Percentiles rank a stretch among this genome's conserved stretches.
Conservation (phyloP, 1,140 invertebrate species). For the Drosophila subpulchrella region DNA sequence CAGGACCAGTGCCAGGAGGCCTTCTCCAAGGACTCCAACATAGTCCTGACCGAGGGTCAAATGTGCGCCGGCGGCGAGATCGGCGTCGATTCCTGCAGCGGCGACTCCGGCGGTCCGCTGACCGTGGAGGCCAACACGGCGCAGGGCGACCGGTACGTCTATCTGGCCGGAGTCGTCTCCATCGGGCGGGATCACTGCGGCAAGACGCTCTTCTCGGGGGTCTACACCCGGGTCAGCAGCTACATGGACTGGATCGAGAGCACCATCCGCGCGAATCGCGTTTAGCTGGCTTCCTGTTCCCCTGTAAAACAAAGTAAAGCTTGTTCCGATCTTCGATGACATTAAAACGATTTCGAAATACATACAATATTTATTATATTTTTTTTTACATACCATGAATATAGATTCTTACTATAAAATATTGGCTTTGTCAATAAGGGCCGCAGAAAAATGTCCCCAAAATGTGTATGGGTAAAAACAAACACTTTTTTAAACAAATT, state of each 20-base stretch:
- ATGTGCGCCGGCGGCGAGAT: conserved; percentile 65
- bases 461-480: no score
- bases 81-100: conserved; percentile 61
- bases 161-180: conserved; percentile 61
- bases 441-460: no score
- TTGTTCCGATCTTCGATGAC: neutral
- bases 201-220: conserved; percentile 34
- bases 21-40: conserved; percentile 6
- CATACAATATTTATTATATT: neutral
- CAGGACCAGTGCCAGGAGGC: conserved; percentile 39
- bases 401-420: neutral
- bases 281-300: neutral
- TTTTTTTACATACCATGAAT: neutral
- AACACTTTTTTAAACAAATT: no score
- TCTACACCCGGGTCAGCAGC: conserved; percentile 59
- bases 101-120: conserved; percentile 73
- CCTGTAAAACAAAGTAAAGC: neutral
- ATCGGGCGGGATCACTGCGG: conserved; percentile 47
- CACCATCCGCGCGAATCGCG: conserved; percentile 48
- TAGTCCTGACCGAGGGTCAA: conserved; percentile 20
- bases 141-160: conserved; percentile 42
- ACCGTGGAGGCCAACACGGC: conserved; percentile 50
- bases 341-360: neutral
- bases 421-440: no score
- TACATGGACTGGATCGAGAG: conserved; percentile 63